phyloP scores from a whole-genome alignment of 2,888 invertebrate genomes.

The Anticlea derivata region DNA sequence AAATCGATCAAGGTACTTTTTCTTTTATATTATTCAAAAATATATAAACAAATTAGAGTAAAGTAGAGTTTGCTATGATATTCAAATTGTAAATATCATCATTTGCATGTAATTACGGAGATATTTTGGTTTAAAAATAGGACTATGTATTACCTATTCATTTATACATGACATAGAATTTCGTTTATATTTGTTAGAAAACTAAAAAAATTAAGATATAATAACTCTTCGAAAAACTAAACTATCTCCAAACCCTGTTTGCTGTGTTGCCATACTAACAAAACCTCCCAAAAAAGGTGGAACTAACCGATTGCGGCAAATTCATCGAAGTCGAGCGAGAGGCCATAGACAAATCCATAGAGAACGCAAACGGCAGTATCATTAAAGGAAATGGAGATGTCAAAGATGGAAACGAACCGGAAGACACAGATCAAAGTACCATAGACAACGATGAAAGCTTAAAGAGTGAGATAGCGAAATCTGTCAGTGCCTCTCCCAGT shows the following conservation, averaged over 20 bases:
- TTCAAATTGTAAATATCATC: slow-evolving; percentile 27
- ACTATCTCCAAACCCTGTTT: slow-evolving; percentile 44
- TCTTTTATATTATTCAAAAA: neutral
- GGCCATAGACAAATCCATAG: slow-evolving; percentile 39
- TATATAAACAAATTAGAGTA: too few relatives aligned
- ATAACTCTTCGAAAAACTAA: slow-evolving; percentile 1
- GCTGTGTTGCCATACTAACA: slow-evolving; percentile 72
- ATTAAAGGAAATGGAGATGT: slow-evolving; percentile 32
- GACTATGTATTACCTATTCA: too few relatives aligned
- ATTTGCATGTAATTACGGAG: slow-evolving; percentile 37
- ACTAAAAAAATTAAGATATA: neutral
- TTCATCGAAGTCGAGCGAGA: slow-evolving; percentile 79
- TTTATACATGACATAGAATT: neutral
- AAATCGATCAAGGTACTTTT: slow-evolving; percentile 72
- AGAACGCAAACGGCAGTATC: slow-evolving; percentile 36
- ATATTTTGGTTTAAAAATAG: slow-evolving; percentile 32
- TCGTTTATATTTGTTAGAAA: too few relatives aligned
- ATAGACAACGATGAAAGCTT: slow-evolving; percentile 37
- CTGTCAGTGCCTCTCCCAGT: slow-evolving; percentile 56
- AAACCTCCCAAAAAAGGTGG: slow-evolving; percentile 71
- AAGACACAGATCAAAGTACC: slow-evolving; percentile 38
- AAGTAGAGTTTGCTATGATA: neutral
- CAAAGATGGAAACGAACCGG: slow-evolving; percentile 38
- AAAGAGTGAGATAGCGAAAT: slow-evolving; percentile 43
- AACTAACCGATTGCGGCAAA: slow-evolving; percentile 78